Percentiles rank a stretch among this genome's conserved stretches.
Evolutionary conservation across 2,888 invertebrate genomes (phyloP).

Genomic region (Zhuqinia jingwanae): DNA sequence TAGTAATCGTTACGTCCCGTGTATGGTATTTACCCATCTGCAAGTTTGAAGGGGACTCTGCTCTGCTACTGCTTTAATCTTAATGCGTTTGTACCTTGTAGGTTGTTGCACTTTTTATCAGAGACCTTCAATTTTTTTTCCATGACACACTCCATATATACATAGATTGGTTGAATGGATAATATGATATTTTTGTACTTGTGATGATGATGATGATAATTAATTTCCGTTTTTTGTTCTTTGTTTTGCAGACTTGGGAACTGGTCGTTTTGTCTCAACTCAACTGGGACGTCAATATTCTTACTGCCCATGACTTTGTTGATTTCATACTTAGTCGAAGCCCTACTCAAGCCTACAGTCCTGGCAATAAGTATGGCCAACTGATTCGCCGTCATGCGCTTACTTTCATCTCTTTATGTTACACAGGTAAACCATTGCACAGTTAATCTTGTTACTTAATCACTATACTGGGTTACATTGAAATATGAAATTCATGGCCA

Average conservation of each 20-base stretch:
- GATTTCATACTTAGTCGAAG: constrained; percentile 88
- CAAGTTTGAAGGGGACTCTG: constrained; percentile 1
- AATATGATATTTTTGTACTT: neutral
- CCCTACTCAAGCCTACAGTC: constrained; percentile 77
- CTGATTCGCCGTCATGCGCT: constrained; percentile 88
- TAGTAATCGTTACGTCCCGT: constrained; percentile 62
- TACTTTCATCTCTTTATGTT: constrained; percentile 89
- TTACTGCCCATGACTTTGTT: constrained; percentile 91
- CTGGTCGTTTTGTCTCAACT: constrained; percentile 88
- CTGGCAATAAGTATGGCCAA: constrained; percentile 82
- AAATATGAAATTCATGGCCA: too few species aligned
- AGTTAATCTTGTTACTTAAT: neutral
- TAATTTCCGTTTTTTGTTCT: constrained; percentile 64
- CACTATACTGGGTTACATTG: neutral
- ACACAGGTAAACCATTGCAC: constrained; percentile 85
- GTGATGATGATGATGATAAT: constrained; percentile 1
- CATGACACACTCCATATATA: too few species aligned
- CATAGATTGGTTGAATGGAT: constrained; percentile 22
- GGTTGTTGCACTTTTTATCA: constrained; percentile 54
- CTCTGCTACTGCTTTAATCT: neutral
- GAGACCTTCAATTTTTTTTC: constrained; percentile 46
- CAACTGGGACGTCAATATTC: constrained; percentile 90
- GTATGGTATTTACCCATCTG: constrained; percentile 5
- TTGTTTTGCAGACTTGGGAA: constrained; percentile 88
- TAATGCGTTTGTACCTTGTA: neutral